Base-by-base conservation (phyloP, 2,888 invertebrate genomes). In the Ormyrus labotus region DNA sequence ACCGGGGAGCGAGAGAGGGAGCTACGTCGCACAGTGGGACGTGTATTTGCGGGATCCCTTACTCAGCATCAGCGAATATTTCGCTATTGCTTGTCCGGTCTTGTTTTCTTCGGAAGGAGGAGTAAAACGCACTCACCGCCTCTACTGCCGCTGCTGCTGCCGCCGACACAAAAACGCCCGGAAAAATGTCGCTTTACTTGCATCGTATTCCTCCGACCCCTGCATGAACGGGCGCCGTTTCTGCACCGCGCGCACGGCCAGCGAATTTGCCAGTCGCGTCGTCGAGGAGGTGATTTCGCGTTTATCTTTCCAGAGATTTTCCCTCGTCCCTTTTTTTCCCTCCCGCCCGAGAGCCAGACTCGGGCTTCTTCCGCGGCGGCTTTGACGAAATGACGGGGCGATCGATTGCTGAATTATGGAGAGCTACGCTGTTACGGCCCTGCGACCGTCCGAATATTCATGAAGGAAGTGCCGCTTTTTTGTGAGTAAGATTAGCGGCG, bases 41-140 rank as follows among this genome's bases (percentile, higher is more conserved):
- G 58, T 64, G 74, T 68, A 71, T 75, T 81, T 69, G 81, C 74
- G 69, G 74, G 79, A 81, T 81, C 78, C 79, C 81, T 84, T 83
- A 67, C 72, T 76, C 78, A 80, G 80, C 81, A 78, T 48, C 68
- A 74, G 74, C 63, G 69, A 69, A 69, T 80, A 80, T 74, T 57
- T 65, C 60, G 74, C 63, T 79, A 68, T 68, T 69, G 73, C 73
- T 73, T 55, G 69, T 64, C 68, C 79, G 57, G 63, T 63, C 69
- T 74, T 70, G 80, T 58, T 69, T 51, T 65, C 65, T 19, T 47
- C 67, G 63, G 19, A 47, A 63, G 76, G 67, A 76, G 76, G 34
- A 34, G 34, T 34, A 34, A 34, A 34, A 34, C 34, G 34, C 34
- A 34, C 34, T 34, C 34, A 4, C 34, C 34, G 34, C 2, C 34